Conservation (phyloP, 2,113 vertebrate species). For the Columba janthina region DNA sequence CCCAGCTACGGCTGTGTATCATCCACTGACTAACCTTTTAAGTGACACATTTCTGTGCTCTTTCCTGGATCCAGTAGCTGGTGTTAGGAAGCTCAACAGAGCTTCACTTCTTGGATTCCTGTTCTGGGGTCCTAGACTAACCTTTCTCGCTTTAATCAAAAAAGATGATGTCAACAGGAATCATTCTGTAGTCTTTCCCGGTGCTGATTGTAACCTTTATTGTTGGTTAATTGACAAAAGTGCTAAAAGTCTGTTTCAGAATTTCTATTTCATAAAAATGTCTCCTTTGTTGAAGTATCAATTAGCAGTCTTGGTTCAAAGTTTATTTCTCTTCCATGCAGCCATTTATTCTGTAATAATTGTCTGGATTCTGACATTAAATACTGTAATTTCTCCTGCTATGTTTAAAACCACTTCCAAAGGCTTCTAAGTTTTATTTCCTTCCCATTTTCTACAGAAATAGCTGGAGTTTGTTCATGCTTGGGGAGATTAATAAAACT, state of each 20-base stretch:
- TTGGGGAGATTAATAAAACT: constrained; percentile 58
- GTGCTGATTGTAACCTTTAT: constrained; percentile 24
- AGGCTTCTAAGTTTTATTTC: constrained; percentile 48
- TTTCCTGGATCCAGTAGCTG: not conserved
- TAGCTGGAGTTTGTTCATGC: constrained; percentile 42
- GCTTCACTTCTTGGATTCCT: not conserved
- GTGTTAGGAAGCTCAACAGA: not conserved
- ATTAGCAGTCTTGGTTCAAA: constrained; percentile 47
- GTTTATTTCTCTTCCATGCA: constrained; percentile 37
- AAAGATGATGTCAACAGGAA: constrained; percentile 17
- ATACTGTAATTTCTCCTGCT: constrained; percentile 58
- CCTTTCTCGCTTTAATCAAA: constrained; percentile 21
- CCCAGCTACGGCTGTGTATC: not conserved
- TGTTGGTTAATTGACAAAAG: constrained; percentile 59
- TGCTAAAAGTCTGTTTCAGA: constrained; percentile 30
- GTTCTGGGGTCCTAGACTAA: constrained; percentile 24
- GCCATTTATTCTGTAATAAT: constrained; percentile 54
- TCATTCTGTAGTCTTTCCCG: not conserved
- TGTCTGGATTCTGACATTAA: constrained; percentile 51
- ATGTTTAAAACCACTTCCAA: constrained; percentile 56
- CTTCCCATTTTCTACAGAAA: constrained; percentile 53
- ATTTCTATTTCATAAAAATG: constrained; percentile 55
- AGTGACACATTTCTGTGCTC: not conserved
- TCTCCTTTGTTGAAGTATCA: constrained; percentile 60
- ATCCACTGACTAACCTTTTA: not conserved